phyloP scores from a whole-genome alignment of 2,113 vertebrate species.

The rat (Rattus norvegicus) region GRCr8 NC_086033.1:21991501-21992000 shows the following conservation, averaged over 20 bases:
- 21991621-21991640: background rate
- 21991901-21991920: background rate
- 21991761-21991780: background rate
- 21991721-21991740: background rate
- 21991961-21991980: background rate
- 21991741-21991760: background rate
- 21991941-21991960: background rate
- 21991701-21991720: background rate
- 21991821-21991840: background rate
- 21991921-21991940: background rate
- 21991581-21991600: background rate
- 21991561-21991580: background rate
- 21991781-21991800: background rate
- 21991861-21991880: background rate
- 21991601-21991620: background rate
- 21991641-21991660: background rate
- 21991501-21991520: constrained; percentile 17
- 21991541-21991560: background rate
- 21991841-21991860: background rate
- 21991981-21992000: background rate
- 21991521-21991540: background rate
- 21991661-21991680: background rate
- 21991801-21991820: background rate
- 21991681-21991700: background rate
- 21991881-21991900: background rate